Conservation (phyloP, 2,113 vertebrate species). For the Neogobius melanostomus region DNA sequence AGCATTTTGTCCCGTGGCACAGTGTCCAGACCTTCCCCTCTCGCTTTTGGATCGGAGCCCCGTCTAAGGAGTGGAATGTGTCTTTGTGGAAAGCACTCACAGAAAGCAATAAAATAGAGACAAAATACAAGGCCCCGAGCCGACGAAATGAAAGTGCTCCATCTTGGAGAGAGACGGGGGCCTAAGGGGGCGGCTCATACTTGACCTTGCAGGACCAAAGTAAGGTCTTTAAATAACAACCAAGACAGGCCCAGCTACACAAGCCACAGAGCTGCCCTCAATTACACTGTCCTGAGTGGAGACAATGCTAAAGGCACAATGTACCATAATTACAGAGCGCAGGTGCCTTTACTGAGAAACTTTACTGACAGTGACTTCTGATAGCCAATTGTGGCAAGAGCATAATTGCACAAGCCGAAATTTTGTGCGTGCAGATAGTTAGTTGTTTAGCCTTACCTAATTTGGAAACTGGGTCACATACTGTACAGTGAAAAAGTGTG, state of each 20-base stretch:
- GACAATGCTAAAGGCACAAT: conserved; percentile 34
- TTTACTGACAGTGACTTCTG: conserved; percentile 41
- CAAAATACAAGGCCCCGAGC: conserved; percentile 70
- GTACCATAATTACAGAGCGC: conserved; percentile 53
- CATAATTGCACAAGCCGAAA: background rate
- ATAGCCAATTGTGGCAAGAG: conserved; percentile 24
- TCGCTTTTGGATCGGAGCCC: conserved; percentile 57
- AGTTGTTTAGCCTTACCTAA: background rate
- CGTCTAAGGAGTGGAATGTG: conserved; percentile 62
- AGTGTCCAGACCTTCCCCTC: conserved; percentile 55
- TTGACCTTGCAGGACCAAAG: conserved; percentile 60
- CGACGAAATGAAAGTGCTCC: conserved; percentile 72
- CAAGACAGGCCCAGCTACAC: conserved; percentile 43
- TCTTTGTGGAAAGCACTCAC: conserved; percentile 66
- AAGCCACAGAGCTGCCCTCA: conserved; percentile 21
- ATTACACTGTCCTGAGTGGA: conserved; percentile 28
- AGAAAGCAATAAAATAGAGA: conserved; percentile 71
- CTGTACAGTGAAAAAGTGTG: background rate
- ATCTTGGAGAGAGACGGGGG: conserved; percentile 61
- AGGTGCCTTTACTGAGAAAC: conserved; percentile 38
- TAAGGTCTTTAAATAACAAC: conserved; percentile 60
- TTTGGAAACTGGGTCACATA: background rate
- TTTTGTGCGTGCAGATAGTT: background rate
- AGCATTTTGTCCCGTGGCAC: conserved; percentile 67
- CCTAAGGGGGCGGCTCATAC: conserved; percentile 55